Evolutionary conservation across 2,113 vertebrate genomes (phyloP), one percentile per base, ranked within the genome.

Genomic region (Cygnus atratus): DNA sequence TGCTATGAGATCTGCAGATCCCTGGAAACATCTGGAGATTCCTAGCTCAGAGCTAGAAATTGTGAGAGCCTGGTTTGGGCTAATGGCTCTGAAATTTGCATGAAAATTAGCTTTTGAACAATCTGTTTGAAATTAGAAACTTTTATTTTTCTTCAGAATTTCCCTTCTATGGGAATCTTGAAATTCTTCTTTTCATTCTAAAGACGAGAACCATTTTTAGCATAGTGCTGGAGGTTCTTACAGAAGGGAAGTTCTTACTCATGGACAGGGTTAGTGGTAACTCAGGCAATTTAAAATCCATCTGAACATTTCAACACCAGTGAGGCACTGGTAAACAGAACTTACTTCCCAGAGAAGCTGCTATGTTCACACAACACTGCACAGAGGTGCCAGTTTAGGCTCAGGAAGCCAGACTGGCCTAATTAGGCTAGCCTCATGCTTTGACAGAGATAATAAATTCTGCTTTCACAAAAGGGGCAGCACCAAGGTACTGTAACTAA

Each of bases 301-400:
- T 37, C 31, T n/a, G 26, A 63, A 26, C 20, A 65, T 35, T 3
- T 9, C 33, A 25, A 28, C 37, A 46, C 5, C 28, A 31, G 15
- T 35, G 50, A 46, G 77, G 16, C 37, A 65, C 7, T n/a, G 5
- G 5, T 21, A n/a, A 59, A 33, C 6, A 16, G 33, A 66, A 25
- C 9, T 83, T 52, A 39, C 29, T 59, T 77, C n/a, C 31, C 37
- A 44, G 57, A 70, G 63, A 13, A 75, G 21, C 8, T 1, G 0
- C 10, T 33, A 11, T 31, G 6, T 28, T 43, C 71, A 44, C 18
- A 25, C 8, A 50, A 3, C 18, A 26, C n/a, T 0, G 0, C 29
- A 24, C 8, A 57, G 18, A 22, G 8, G 10, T 33, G 41, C 10
- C 43, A 43, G 26, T 41, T 24, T 3, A 2, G 31, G 6, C 24